Conservation (phyloP, 2,888 invertebrate genomes). For the Aphrophora alni region DNA sequence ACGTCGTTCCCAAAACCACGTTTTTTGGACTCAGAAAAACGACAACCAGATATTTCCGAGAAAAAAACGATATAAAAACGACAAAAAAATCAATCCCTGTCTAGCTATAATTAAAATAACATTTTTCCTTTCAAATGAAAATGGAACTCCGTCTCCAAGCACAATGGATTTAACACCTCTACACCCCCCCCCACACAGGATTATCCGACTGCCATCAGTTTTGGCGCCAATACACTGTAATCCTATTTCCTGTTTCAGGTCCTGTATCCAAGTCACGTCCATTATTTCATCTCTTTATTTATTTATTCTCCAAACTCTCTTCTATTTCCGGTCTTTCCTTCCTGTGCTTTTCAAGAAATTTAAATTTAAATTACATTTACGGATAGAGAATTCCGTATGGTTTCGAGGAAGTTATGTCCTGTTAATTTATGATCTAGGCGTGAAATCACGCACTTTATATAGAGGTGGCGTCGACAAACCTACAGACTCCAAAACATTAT, state of each 20-base stretch:
- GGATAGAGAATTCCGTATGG: background rate
- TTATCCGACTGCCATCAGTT: background rate
- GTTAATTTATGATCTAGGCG: background rate
- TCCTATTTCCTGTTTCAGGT: constrained; percentile 2
- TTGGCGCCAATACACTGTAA: background rate
- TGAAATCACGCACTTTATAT: too few species aligned
- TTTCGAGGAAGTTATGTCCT: background rate
- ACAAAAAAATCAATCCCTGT: too few species aligned
- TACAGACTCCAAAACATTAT: too few species aligned
- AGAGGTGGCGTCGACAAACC: too few species aligned
- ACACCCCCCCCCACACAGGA: background rate
- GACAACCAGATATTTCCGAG: too few species aligned
- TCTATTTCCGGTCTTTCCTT: background rate
- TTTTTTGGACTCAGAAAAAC: too few species aligned
- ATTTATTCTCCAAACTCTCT: background rate
- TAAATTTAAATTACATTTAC: background rate
- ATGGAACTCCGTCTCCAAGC: too few species aligned
- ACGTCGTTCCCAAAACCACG: too few species aligned
- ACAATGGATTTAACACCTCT: background rate
- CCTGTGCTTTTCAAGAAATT: background rate
- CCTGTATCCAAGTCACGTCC: background rate
- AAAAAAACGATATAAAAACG: too few species aligned
- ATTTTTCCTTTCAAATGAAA: too few species aligned
- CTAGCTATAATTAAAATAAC: too few species aligned
- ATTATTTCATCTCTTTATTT: background rate